phyloP scores from a whole-genome alignment of 2,797 vertebrate species.

The Lates japonicus region DNA sequence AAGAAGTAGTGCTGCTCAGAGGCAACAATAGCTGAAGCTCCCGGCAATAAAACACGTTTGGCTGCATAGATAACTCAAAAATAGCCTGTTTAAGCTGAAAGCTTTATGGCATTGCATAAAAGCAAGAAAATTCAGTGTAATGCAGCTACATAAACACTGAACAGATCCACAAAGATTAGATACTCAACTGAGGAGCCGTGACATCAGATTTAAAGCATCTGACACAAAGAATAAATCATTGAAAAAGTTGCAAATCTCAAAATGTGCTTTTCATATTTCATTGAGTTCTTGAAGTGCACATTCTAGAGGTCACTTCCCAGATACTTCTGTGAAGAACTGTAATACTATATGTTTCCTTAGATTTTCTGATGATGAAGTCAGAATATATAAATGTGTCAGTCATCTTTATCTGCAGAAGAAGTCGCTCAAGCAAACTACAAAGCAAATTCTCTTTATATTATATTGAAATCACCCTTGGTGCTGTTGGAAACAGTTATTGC shows the following conservation, averaged over 20 bases:
- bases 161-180: conserved; percentile 9
- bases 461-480: not conserved
- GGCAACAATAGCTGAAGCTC: too few species aligned
- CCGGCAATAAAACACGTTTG: too few species aligned
- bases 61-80: too few species aligned
- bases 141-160: conserved; percentile 11
- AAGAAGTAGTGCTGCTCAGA: too few species aligned
- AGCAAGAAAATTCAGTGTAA: conserved; percentile 1
- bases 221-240: conserved; percentile 43
- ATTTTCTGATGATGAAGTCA: not conserved
- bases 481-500: conserved; percentile 3
- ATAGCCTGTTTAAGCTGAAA: not conserved
- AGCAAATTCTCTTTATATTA: not conserved
- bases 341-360: not conserved
- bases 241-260: conserved; percentile 26
- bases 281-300: conserved; percentile 12
- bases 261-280: conserved; percentile 40
- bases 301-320: conserved; percentile 20
- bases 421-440: not conserved
- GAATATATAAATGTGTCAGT: conserved; percentile 13
- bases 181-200: conserved; percentile 33
- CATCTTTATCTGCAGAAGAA: not conserved
- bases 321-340: not conserved
- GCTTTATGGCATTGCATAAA: not conserved
- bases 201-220: conserved; percentile 38